phyloP scores from a whole-genome alignment of 2,797 vertebrate genomes.

The Enteromius treurensis region DNA sequence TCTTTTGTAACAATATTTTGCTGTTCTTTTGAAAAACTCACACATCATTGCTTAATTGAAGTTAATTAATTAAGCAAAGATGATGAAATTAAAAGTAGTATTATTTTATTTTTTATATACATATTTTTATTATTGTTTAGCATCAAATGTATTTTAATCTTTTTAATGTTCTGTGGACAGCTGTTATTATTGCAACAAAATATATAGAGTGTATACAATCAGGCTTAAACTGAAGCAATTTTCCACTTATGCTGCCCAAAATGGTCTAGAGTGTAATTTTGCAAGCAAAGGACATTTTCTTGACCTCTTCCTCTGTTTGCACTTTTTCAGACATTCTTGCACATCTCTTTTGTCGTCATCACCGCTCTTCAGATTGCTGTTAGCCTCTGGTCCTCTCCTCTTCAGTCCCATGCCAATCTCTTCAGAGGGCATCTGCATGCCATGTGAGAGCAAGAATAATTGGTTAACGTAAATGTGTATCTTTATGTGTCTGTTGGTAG shows the following conservation, averaged over 20 bases:
- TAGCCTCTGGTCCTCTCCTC: slow-evolving; percentile 23
- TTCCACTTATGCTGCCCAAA: background rate
- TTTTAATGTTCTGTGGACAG: background rate
- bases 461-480: slow-evolving; percentile 10
- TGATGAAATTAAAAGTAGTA: background rate
- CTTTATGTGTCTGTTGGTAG: background rate
- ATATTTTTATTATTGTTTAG: too few relatives aligned
- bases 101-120: too few relatives aligned
- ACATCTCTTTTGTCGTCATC: slow-evolving; percentile 6
- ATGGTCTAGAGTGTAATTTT: slow-evolving; percentile 7
- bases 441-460: slow-evolving; percentile 20
- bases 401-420: slow-evolving; percentile 23
- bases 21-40: background rate
- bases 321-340: background rate
- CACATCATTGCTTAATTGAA: background rate
- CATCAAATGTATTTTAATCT: too few relatives aligned
- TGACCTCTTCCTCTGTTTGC: slow-evolving; percentile 15
- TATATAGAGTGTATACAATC: background rate
- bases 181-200: background rate
- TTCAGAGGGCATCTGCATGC: background rate
- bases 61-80: background rate
- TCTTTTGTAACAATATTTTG: background rate
- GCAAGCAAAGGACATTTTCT: background rate
- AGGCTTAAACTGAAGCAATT: background rate
- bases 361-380: slow-evolving; percentile 21